These are phyloP conservation scores for Epinephelus malabaricus DNA, from an alignment of 2,797 vertebrate species.

Conservation along the genomic window DNA sequence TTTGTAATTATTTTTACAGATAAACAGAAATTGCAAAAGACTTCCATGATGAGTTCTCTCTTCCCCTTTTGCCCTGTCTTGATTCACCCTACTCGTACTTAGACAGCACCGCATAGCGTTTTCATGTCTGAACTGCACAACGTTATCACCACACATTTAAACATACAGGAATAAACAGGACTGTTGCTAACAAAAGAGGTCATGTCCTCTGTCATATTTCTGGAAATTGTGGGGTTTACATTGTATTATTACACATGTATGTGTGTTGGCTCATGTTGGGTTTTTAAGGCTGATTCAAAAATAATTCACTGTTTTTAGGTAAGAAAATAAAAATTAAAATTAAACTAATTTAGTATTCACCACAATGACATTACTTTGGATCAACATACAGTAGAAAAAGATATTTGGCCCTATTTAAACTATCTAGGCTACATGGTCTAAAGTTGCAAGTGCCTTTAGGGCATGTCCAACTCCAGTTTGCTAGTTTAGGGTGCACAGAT, in stretches of 20 bases:
- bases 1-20: slow-evolving; percentile 14
- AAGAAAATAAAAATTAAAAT: neutral
- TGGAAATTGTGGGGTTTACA: neutral
- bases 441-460: no score
- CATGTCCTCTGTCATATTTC: neutral
- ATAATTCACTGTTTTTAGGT: neutral
- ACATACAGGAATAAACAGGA: neutral
- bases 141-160: neutral
- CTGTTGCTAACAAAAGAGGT: no score
- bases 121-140: neutral
- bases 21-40: neutral
- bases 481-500: no score
- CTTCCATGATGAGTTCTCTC: neutral
- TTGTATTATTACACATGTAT: no score
- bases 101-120: neutral
- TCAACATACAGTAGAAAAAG: neutral
- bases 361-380: neutral
- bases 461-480: no score
- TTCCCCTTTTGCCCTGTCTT: neutral
- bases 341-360: neutral
- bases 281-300: neutral
- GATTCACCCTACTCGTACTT: neutral
- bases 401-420: no score
- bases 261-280: no score
- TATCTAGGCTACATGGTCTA: no score